A percentile compares a stretch with the other conserved stretches of the same genome.
Conservation (phyloP, 2,888 invertebrate species). For the Gymnoscelis rufifasciata region DNA sequence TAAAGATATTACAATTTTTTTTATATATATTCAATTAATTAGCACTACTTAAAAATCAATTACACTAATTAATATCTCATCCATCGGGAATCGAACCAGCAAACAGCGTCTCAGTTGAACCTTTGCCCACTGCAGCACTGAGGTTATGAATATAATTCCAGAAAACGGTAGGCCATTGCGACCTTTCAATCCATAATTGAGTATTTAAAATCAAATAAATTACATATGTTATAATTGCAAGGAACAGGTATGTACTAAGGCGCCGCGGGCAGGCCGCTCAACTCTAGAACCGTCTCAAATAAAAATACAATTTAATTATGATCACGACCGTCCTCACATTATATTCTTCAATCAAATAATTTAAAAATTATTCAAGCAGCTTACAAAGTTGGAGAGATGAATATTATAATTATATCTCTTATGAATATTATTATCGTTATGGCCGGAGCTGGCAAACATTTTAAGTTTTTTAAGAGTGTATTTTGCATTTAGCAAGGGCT, state of each 20-base stretch:
- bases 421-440: constrained; percentile 50
- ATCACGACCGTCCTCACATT: neutral
- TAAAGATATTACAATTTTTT: too few relatives aligned
- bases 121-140: too few relatives aligned
- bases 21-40: too few relatives aligned
- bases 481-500: constrained; percentile 51
- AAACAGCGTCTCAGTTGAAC: too few relatives aligned
- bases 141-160: neutral
- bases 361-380: constrained; percentile 43
- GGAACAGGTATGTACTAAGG: too few relatives aligned
- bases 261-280: too few relatives aligned
- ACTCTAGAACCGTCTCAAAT: too few relatives aligned
- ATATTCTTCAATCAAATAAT: constrained; percentile 15
- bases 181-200: neutral
- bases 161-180: neutral
- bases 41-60: too few relatives aligned
- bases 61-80: too few relatives aligned
- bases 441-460: constrained; percentile 41
- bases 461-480: constrained; percentile 52
- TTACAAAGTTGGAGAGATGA: constrained; percentile 43
- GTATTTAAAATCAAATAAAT: neutral
- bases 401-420: constrained; percentile 59
- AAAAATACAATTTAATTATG: constrained; percentile 8
- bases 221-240: too few relatives aligned
- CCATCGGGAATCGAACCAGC: too few relatives aligned